phyloP scores from a whole-genome alignment of 2,797 vertebrate genomes.

The Spheniscus humboldti region DNA sequence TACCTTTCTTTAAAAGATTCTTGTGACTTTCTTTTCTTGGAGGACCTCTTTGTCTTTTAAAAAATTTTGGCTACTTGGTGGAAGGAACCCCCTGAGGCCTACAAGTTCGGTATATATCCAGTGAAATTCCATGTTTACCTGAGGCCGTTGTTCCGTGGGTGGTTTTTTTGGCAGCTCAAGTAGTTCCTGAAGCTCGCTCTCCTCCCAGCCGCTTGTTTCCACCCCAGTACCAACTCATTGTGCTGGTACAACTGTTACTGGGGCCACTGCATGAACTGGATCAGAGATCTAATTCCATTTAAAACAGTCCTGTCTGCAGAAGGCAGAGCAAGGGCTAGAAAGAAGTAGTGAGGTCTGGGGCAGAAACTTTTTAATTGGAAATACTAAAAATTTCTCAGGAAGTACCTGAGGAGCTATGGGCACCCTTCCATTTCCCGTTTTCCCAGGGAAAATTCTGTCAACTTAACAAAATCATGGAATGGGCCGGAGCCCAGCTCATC shows the following conservation, averaged over 20 bases:
- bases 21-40: background rate
- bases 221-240: background rate
- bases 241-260: background rate
- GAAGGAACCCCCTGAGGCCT: background rate
- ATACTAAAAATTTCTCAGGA: background rate
- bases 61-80: background rate
- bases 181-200: background rate
- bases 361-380: background rate
- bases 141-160: background rate
- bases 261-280: background rate
- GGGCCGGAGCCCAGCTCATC: fast-evolving
- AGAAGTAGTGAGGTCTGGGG: background rate
- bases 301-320: background rate
- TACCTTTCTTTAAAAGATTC: background rate
- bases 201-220: background rate
- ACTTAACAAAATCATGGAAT: background rate
- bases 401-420: background rate
- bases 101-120: background rate
- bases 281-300: background rate
- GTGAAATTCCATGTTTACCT: background rate
- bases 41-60: background rate
- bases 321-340: background rate
- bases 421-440: background rate
- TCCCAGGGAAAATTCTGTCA: background rate
- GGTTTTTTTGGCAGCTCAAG: background rate